These are phyloP conservation scores for Clarias platycephalus DNA, from an alignment of 2,797 vertebrate genomes.

Conservation along the genomic window DNA sequence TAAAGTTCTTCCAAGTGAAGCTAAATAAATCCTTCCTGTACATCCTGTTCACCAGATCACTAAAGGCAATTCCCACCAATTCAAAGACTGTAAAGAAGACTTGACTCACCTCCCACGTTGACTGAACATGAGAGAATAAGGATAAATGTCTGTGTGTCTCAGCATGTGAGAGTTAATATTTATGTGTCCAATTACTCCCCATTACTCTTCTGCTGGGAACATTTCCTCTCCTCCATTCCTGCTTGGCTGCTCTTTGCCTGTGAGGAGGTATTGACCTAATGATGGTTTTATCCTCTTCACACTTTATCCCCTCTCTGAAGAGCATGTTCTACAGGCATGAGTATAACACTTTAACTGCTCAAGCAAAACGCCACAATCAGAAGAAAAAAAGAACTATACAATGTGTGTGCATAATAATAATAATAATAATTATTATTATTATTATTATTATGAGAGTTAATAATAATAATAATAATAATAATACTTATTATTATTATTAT, in stretches of 20 bases:
- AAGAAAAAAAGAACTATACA: too few relatives aligned
- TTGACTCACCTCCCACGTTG: slow-evolving; percentile 35
- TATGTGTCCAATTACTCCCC: slow-evolving; percentile 56
- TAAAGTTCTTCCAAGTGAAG: slow-evolving; percentile 20
- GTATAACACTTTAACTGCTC: slow-evolving; percentile 17
- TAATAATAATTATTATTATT: too few relatives aligned
- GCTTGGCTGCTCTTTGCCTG: slow-evolving; percentile 36
- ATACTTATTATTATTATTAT: too few relatives aligned
- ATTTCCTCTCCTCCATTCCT: slow-evolving; percentile 53
- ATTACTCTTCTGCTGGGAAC: slow-evolving; percentile 43
- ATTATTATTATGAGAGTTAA: too few relatives aligned
- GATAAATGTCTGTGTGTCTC: slow-evolving; percentile 18
- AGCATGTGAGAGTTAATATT: slow-evolving; percentile 45
- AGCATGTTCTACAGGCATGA: slow-evolving; percentile 17
- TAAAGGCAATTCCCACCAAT: slow-evolving; percentile 35
- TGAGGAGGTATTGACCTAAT: slow-evolving; percentile 40
- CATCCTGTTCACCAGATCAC: slow-evolving; percentile 19
- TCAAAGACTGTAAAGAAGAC: slow-evolving; percentile 8
- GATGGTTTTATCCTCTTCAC: slow-evolving; percentile 33
- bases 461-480: too few relatives aligned
- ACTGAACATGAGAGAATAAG: slow-evolving; percentile 21
- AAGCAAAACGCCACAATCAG: slow-evolving; percentile 4
- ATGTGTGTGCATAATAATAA: too few relatives aligned
- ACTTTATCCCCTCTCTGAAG: slow-evolving; percentile 32
- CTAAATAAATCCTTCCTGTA: slow-evolving; percentile 29